Percentiles rank a stretch among this genome's conserved stretches.
phyloP scores from a whole-genome alignment of 2,797 vertebrate species.

The Channallabes apus region DNA sequence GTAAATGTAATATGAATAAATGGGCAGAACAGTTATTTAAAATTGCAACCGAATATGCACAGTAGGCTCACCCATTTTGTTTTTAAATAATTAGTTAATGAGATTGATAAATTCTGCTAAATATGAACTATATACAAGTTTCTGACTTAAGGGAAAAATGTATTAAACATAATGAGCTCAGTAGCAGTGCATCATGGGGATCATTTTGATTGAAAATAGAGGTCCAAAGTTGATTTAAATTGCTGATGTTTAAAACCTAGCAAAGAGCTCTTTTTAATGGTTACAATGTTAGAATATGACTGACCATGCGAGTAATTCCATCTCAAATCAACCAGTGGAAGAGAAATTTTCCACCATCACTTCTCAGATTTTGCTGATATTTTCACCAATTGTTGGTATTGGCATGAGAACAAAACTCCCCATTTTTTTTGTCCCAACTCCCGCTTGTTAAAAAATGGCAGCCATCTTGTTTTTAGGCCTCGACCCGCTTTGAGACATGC shows the following conservation, averaged over 20 bases:
- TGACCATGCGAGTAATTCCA: too few relatives aligned
- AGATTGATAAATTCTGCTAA: background rate
- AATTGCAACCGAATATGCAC: background rate
- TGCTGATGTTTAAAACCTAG: background rate
- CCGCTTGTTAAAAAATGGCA: too few relatives aligned
- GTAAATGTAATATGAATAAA: background rate
- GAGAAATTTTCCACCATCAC: too few relatives aligned
- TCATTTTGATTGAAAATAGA: background rate
- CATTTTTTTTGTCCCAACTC: too few relatives aligned
- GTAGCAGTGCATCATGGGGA: background rate
- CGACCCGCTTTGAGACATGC: too few relatives aligned
- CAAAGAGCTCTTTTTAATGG: too few relatives aligned
- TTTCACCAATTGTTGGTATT: too few relatives aligned
- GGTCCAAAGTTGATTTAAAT: background rate
- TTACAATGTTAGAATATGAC: too few relatives aligned
- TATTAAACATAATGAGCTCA: background rate
- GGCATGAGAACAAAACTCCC: too few relatives aligned
- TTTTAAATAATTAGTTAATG: background rate
- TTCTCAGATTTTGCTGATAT: too few relatives aligned
- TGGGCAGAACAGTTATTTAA: background rate
- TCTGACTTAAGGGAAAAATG: background rate
- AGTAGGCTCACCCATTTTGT: background rate
- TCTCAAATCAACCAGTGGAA: too few relatives aligned
- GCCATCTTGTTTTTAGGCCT: too few relatives aligned
- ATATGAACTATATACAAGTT: background rate